phyloP scores from a whole-genome alignment of 2,888 invertebrate species.

The Microctonus aethiopoides region DNA sequence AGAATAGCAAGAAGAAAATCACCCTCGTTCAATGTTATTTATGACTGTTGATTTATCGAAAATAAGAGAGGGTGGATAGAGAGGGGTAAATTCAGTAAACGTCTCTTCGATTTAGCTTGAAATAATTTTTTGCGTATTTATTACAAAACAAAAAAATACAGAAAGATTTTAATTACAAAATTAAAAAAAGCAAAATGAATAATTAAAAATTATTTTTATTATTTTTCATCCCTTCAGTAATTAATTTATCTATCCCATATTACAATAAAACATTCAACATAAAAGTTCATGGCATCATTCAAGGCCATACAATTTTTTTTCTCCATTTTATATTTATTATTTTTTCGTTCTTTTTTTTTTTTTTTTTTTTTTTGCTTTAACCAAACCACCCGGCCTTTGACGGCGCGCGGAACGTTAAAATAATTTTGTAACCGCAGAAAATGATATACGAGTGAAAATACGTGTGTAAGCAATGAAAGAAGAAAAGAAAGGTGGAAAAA shows the following conservation, averaged over 20 bases:
- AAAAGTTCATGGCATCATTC: not conserved
- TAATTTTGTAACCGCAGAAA: constrained; percentile 61
- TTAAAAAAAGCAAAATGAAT: not conserved
- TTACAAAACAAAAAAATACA: not conserved
- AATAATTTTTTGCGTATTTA: not conserved
- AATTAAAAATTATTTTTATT: no score
- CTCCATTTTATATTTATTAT: not conserved
- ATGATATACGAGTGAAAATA: constrained; percentile 60
- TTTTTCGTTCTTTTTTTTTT: not conserved
- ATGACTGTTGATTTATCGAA: constrained; percentile 37
- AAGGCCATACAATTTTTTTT: not conserved
- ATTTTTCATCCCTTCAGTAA: no score
- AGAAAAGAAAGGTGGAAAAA: constrained; percentile 28
- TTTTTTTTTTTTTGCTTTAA: not conserved
- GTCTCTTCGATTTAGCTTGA: constrained; percentile 14
- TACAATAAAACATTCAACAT: no score
- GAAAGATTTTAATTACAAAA: not conserved
- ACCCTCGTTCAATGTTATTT: constrained; percentile 49
- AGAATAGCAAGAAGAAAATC: constrained; percentile 38
- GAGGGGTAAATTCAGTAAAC: constrained; percentile 2
- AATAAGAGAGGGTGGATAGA: constrained; percentile 19
- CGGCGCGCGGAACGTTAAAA: constrained; percentile 55
- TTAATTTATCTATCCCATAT: no score
- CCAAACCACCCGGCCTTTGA: constrained; percentile 41
- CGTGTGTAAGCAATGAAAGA: constrained; percentile 28